Evolutionary conservation across 2,113 vertebrate species (phyloP), one percentile per base, ranked within the genome.

Genomic region (Stegostoma tigrinum): DNA sequence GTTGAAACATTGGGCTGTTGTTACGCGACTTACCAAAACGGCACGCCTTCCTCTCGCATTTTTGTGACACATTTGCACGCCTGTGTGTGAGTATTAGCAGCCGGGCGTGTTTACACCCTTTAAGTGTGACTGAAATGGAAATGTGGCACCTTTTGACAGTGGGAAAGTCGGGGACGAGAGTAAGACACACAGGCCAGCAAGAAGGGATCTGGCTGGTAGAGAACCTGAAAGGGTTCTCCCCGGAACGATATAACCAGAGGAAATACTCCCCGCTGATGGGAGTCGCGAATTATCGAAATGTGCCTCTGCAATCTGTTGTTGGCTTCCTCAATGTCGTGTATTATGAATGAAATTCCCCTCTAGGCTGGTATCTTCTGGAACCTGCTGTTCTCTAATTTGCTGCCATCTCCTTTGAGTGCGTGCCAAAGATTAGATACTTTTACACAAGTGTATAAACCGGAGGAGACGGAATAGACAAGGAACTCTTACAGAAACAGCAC

Each of bases 321-420:
- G 94, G 95, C 96, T 55, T 96, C 95, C 86, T 96, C 85, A 95
- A 70, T 83, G 8, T 23, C 66, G 61, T 91, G 17, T 61, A 93
- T 66, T 93, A 34, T 42, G 55, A 66, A 93, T 93, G 61, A 67
- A 93, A 66, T 66, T n/a, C 34, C n/a, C 17, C 6, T 93, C 38
- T 21, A 93, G 34, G 96, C 64, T 96, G 96, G 96, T 95, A 96
- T 66, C n/a, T 95, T 67, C 64, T 95, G 96, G 96, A 96, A 96
- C 96, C 96, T 96, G 96, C 95, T 96, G 96, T 96, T 95, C 96
- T 90, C 95, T 90, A 96, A 95, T 96, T 91, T 78, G 95, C 95
- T 95, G 93, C 94, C 95, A 96, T 96, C 96, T 96, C 96, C 96
- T 96, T 95, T 45, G 95, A 96, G 95, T 96, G 96, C 96, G 96